Evolutionary conservation across 1,140 invertebrate genomes (phyloP), one percentile per base, ranked within the genome.

Genomic region (Octopus bimaculoides): DNA sequence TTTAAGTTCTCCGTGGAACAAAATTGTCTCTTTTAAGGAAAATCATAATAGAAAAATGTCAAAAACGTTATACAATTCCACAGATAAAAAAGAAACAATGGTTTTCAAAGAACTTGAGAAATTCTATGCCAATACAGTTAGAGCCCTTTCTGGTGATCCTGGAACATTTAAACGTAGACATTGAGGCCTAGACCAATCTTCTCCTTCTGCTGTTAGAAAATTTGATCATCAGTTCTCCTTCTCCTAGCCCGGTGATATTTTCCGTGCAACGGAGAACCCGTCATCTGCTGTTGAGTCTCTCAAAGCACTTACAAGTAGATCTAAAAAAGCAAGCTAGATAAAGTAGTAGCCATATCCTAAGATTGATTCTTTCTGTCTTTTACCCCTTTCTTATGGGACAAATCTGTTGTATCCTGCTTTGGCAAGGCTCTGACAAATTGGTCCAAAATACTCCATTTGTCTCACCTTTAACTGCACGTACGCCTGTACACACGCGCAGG

Each of bases 31-130:
- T 97, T 75, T 89, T 96, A 10, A 92, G 93, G 82, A 94, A 94
- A 84, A 93, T 97, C 56, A 90, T 97, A 76, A 90, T 90, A 74
- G 93, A 93, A 54, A 91, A 92, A 79, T 93, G 95, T 14, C 80
- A 90, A 1, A 90, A 91, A 74, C 92, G 96, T 84, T 92, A 93
- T 69, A 92, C 91, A 0, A 91, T 97, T 8, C 87, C 91, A n/a
- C 92, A 94, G 83, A 94, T 97, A 71, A 91, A 93, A 81, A 91
- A 92, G 73, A 94, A 97, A 90, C 92, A 93, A 79, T 97, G 96
- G 95, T 94, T 94, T 88, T 92, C 91, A 74, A 93, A 93, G 84
- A 92, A 92, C 83, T 93, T 90, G 78, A 83, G 83, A 71, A 82
- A 81, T 80, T 79, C 26, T 69, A 78, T 83, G 20, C 81, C 81